phyloP scores from a whole-genome alignment of 2,797 vertebrate species.

The Takifugu rubripes region DNA sequence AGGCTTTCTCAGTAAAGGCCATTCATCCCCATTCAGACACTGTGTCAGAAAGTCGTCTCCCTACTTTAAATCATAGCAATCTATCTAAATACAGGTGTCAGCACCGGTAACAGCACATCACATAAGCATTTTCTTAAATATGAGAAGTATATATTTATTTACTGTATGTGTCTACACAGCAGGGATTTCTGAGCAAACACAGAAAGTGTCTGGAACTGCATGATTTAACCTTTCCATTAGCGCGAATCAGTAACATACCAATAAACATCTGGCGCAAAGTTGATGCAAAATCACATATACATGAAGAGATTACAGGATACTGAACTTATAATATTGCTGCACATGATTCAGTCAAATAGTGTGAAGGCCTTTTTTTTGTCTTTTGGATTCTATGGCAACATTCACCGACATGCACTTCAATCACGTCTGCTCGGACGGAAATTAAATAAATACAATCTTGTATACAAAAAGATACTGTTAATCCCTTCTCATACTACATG shows the following conservation, averaged over 20 bases:
- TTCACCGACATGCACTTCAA: constrained; percentile 41
- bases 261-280: constrained; percentile 40
- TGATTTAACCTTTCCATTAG: constrained; percentile 9
- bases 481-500: constrained; percentile 79
- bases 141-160: no score
- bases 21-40: neutral
- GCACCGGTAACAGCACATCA: neutral
- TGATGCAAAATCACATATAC: constrained; percentile 31
- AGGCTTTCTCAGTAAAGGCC: neutral
- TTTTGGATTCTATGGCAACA: constrained; percentile 46
- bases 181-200: no score
- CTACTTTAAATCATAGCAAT: neutral
- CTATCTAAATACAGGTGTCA: neutral
- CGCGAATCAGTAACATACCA: constrained; percentile 4
- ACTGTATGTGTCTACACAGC: no score
- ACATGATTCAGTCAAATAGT: constrained; percentile 12
- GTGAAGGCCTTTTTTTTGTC: constrained; percentile 10
- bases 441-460: constrained; percentile 63
- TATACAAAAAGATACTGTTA: constrained; percentile 72
- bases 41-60: neutral
- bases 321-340: constrained; percentile 13
- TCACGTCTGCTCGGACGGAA: constrained; percentile 44
- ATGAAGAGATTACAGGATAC: constrained; percentile 12
- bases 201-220: neutral
- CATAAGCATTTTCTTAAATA: neutral